Evolutionary conservation across 2,113 vertebrate genomes (phyloP), one percentile per base, ranked within the genome.

Genomic region (Dromaius novaehollandiae): DNA sequence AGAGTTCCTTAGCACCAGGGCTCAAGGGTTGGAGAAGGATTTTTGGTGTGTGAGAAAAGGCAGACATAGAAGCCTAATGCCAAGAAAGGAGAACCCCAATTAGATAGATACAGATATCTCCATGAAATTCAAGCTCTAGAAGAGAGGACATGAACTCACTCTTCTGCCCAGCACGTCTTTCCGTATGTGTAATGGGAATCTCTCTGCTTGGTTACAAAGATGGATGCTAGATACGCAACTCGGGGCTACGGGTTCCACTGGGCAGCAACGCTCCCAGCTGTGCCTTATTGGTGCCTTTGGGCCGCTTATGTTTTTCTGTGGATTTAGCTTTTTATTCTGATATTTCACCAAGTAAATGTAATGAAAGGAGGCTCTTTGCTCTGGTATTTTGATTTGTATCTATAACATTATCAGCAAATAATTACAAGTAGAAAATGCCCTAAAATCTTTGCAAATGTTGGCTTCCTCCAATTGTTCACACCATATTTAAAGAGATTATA

Each of bases 31-130:
- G 50, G 26, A 70, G 53, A 48, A 92, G 11, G 38, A 88, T 4
- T 42, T 69, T 60, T 25, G 13, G 46, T 87, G 19, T 32, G 7
- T 69, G 48, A 21, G 82, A 36, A 87, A 90, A 73, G 53, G 32
- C 46, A 91, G 89, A 64, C 38, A 51, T 34, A 82, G 40, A 87
- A 95, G 84, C 85, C 78, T 56, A 82, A 87, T 91, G 87, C 65
- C 61, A 76, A 79, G 81, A 82, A 71, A 20, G 70, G 50, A 38
- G 48, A 38, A 8, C 18, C n/a, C 7, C 24, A 26, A 51, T 76
- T 76, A 65, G 51, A 56, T 9, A 22, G n/a, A 19, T 69, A 16
- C 13, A 69, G 44, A 94, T 85, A 82, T 82, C 70, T 61, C 56
- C 30, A 36, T 65, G 51, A 91, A 93, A 89, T 73, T 64, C 56